A percentile compares a stretch with the other conserved stretches of the same genome.
These are phyloP conservation scores for Meloidogyne chitwoodi DNA, from an alignment of 1,140 invertebrate species.

Conservation along the genomic window DNA sequence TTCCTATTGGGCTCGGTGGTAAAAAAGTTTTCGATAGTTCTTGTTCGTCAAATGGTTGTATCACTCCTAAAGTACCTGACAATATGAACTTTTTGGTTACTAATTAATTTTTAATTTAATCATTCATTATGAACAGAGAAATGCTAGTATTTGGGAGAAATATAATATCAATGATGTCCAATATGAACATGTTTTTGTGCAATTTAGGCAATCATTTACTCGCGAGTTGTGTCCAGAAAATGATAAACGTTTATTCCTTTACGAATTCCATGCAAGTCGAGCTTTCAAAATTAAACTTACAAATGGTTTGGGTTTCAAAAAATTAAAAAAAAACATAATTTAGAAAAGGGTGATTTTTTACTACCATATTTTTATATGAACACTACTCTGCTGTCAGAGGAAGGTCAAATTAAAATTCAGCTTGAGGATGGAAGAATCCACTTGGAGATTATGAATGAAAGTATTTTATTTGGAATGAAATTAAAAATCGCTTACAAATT, in stretches of 20 bases:
- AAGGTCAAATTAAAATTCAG: conserved; percentile 26
- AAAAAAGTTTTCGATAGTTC: conserved; percentile 21
- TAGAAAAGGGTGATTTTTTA: conserved; percentile 20
- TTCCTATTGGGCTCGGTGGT: conserved; percentile 38
- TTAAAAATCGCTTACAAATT: conserved; percentile 31
- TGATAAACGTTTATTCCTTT: conserved; percentile 28
- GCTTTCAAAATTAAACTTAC: conserved; percentile 39
- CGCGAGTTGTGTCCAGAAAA: conserved; percentile 5
- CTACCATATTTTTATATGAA: conserved; percentile 37
- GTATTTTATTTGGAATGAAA: conserved; percentile 46
- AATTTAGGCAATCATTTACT: conserved; percentile 18
- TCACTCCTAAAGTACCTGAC: not conserved
- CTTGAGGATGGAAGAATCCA: conserved; percentile 8
- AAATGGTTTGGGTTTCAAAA: conserved; percentile 10
- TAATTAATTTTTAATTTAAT: not conserved
- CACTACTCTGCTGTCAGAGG: conserved; percentile 35
- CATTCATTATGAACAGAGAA: conserved; percentile 20
- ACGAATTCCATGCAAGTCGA: conserved; percentile 36
- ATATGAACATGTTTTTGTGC: conserved; percentile 28
- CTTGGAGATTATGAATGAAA: conserved; percentile 38
- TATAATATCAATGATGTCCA: conserved; percentile 20
- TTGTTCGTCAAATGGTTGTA: conserved; percentile 32
- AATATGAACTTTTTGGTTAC: conserved; percentile 40
- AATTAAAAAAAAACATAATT: conserved; percentile 4
- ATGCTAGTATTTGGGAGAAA: conserved; percentile 32